These are phyloP conservation scores for Brachionus asplanchnoidis DNA, from an alignment of 1,140 invertebrate species.

Conservation along the genomic window DNA sequence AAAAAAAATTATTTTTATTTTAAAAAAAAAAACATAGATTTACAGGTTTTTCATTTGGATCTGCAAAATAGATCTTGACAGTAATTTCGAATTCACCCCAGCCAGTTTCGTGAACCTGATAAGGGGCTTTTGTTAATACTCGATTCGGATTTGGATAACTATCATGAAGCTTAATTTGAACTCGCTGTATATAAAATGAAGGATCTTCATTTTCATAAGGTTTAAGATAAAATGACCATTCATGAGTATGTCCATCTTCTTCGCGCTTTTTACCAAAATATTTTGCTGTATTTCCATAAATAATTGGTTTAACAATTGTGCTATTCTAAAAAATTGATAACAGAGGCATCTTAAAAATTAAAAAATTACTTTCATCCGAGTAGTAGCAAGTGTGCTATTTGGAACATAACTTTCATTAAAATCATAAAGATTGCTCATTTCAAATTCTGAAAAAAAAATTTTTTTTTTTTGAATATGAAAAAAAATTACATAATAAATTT, in stretches of 20 bases:
- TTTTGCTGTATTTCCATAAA: constrained; percentile 90
- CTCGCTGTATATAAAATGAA: constrained; percentile 88
- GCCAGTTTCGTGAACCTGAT: constrained; percentile 94
- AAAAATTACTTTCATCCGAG: background rate
- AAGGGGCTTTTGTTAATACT: constrained; percentile 84
- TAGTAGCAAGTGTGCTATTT: background rate
- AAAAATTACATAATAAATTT: no score
- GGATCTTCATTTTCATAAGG: constrained; percentile 81
- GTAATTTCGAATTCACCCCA: constrained; percentile 99
- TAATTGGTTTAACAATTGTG: constrained; percentile 86
- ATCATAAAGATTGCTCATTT: no score
- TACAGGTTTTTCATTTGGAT: constrained; percentile 59
- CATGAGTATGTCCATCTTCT: constrained; percentile 96
- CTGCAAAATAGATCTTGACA: constrained; percentile 95
- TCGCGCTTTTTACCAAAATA: constrained; percentile 96
- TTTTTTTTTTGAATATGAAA: no score
- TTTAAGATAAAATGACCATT: constrained; percentile 96
- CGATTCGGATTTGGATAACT: constrained; percentile 91
- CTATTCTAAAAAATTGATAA: constrained; percentile 64
- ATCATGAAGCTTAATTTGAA: constrained; percentile 94
- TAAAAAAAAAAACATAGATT: background rate
- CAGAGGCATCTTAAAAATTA: no score
- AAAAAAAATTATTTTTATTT: background rate
- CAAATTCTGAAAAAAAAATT: no score
- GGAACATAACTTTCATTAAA: no score